Conservation (phyloP, 2,888 invertebrate species). For the Amblyteles armatorius region DNA sequence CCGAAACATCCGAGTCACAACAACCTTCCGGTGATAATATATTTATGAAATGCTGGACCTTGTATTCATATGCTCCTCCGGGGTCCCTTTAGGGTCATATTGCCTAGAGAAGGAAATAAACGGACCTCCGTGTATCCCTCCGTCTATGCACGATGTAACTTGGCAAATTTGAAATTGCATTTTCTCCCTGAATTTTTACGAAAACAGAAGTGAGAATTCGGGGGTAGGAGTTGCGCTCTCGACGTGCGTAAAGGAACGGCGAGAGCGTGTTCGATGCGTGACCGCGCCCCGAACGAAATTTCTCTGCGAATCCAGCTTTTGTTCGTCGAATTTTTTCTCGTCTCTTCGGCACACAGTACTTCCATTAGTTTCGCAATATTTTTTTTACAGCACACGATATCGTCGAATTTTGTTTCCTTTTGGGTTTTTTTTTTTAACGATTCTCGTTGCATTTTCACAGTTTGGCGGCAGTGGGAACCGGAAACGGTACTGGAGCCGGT, state of each 20-base stretch:
- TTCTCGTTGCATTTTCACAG: slow-evolving; percentile 69
- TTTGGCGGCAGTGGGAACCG: slow-evolving; percentile 81
- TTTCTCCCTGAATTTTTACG: not conserved
- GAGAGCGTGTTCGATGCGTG: not conserved
- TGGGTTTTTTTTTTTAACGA: slow-evolving; percentile 34
- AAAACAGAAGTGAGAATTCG: not conserved
- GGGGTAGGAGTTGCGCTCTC: not conserved
- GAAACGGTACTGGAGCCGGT: slow-evolving; percentile 77
- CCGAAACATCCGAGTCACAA: not conserved
- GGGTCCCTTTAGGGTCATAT: not conserved
- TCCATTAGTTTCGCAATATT: not conserved
- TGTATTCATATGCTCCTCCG: not conserved
- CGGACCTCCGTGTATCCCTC: not conserved
- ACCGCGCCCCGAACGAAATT: not conserved
- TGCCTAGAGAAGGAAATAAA: not conserved
- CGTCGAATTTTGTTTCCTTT: not conserved
- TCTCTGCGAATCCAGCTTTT: not conserved
- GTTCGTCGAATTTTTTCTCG: not conserved
- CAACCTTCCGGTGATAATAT: not conserved
- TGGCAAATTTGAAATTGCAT: not conserved
- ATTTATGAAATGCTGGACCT: not conserved
- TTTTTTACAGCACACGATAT: not conserved
- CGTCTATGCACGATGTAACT: not conserved
- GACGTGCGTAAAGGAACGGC: not conserved
- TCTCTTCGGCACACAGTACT: too few species aligned